Evolutionary conservation across 2,888 invertebrate species (phyloP), one percentile per base, ranked within the genome.

Genomic region (Dicyrtomina minuta): DNA sequence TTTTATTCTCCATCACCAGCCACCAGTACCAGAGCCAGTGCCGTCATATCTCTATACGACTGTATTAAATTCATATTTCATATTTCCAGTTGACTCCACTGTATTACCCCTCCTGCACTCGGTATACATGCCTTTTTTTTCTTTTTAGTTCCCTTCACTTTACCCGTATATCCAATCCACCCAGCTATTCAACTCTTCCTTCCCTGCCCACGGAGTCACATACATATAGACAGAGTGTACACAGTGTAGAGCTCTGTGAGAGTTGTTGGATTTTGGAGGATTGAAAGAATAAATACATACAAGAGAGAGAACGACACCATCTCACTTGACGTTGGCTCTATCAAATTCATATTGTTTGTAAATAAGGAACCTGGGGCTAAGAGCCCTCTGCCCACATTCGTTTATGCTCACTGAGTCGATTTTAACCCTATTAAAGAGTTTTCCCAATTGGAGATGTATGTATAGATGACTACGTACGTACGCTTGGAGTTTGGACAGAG

Each of bases 341-440:
- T 65, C 53, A 56, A 56, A 65, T 65, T 65, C 65, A 15, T 65
- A 65, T 55, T 55, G 55, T 55, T 65, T 65, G 56, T 56, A 65
- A 65, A 65, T 56, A 65, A 65, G 65, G 39, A 65, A 55, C 56
- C 65, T 27, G 41, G 13, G 53, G 65, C 39, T 39, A 13, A 61
- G 15, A 61, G 20, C 44, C 44, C 44, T 59, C 26, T 46, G n/a
- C 61, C 26, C 61, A 46, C 58, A 58, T 41, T 41, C 33, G n/a
- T 62, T 62, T 49, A 22, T 64, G 53, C 64, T 64, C 53, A 39
- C 20, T 51, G 33, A 53, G 61, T 61, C 64, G 22, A 22, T 24
- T 27, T 64, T 51, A 39, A 64, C 51, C 51, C 64, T 55, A 33
- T 33, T 33, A 33, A 5, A 8, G 3, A 33, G 33, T 33, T 33